A percentile compares a stretch with the other conserved stretches of the same genome.
Evolutionary conservation across 2,797 vertebrate genomes (phyloP).

Genomic region (Amniataba percoides): DNA sequence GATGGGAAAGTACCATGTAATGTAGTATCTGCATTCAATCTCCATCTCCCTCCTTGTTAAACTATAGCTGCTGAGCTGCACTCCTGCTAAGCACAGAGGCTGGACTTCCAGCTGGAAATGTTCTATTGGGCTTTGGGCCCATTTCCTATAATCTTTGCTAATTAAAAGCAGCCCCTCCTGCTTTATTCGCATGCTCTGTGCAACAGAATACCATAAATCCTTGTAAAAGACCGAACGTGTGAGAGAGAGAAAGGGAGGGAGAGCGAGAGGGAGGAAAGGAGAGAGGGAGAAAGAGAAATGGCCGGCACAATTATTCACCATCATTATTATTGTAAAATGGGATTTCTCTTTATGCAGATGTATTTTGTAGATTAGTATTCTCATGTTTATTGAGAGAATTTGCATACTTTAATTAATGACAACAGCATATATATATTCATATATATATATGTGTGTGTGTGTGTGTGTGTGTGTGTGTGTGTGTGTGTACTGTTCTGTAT

Average conservation of each 20-base stretch:
- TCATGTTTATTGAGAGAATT: constrained; percentile 4
- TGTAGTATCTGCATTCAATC: constrained; percentile 78
- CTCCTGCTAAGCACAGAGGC: constrained; percentile 65
- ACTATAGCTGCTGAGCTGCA: constrained; percentile 64
- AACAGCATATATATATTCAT: not conserved
- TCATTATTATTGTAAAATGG: constrained; percentile 49
- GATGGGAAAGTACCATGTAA: constrained; percentile 74
- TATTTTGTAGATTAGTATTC: constrained; percentile 22
- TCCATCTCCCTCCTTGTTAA: constrained; percentile 72
- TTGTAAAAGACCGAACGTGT: constrained; percentile 67
- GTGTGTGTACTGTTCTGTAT: not conserved
- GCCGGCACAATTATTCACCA: constrained; percentile 63
- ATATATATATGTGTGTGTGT: no score
- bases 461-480: no score
- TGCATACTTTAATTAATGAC: constrained; percentile 1
- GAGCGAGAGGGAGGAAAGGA: constrained; percentile 18
- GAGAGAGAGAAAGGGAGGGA: constrained; percentile 28
- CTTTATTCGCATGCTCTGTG: constrained; percentile 79
- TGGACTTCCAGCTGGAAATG: constrained; percentile 85
- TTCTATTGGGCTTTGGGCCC: constrained; percentile 84
- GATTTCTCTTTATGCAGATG: constrained; percentile 18
- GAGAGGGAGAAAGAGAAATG: constrained; percentile 49
- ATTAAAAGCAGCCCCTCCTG: constrained; percentile 82
- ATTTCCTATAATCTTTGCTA: constrained; percentile 84
- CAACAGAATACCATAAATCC: constrained; percentile 77